These are phyloP conservation scores for Poecile montanus DNA, from an alignment of 2,797 vertebrate species.

Conservation along the genomic window DNA sequence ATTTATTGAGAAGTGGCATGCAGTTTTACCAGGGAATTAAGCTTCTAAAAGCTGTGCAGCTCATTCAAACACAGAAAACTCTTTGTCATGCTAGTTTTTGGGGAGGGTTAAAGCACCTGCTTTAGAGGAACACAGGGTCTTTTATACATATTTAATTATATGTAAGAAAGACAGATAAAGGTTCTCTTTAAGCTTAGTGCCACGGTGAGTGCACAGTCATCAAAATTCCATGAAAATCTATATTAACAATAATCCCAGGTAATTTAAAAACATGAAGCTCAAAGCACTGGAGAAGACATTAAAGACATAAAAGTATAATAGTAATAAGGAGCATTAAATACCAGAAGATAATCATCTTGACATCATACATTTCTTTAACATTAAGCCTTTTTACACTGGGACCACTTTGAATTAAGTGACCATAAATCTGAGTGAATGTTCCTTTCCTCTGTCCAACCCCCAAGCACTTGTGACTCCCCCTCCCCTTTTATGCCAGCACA, in stretches of 20 bases:
- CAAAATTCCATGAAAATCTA: background rate
- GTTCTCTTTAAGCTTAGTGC: background rate
- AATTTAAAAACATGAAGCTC: slow-evolving; percentile 11
- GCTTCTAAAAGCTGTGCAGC: background rate
- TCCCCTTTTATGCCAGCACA: background rate
- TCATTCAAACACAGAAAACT: background rate
- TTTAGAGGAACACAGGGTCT: background rate
- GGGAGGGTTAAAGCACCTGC: background rate
- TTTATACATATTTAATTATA: background rate
- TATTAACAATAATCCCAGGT: background rate
- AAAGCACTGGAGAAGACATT: background rate
- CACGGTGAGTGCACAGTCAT: background rate
- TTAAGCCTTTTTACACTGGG: background rate
- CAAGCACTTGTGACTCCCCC: background rate
- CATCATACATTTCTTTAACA: background rate
- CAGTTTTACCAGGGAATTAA: background rate
- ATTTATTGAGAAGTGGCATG: background rate
- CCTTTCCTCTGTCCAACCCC: background rate
- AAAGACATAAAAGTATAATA: background rate
- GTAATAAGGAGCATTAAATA: background rate
- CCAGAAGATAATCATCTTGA: background rate
- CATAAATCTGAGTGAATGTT: background rate
- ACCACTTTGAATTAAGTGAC: background rate
- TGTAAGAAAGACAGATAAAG: background rate
- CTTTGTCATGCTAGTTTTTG: background rate